Conservation (phyloP, 2,113 vertebrate genomes). For the Cavia porcellus region DNA sequence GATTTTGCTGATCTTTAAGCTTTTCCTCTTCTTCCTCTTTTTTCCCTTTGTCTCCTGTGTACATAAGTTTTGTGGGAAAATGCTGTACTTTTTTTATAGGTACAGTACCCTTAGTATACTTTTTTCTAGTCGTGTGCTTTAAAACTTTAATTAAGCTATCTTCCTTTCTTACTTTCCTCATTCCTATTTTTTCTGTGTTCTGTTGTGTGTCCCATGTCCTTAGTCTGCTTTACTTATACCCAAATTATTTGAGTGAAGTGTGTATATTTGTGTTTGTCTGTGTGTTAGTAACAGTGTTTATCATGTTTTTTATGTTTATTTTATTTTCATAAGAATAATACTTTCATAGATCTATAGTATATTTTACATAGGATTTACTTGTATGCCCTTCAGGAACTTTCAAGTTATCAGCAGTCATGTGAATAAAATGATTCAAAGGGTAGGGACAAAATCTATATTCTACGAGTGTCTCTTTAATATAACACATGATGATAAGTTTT, state of each 20-base stretch:
- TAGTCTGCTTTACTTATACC: not conserved
- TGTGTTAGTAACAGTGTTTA: not conserved
- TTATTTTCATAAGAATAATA: not conserved
- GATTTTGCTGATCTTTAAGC: not conserved
- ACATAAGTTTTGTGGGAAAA: not conserved
- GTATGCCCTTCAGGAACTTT: not conserved
- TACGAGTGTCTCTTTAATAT: not conserved
- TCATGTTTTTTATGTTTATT: not conserved
- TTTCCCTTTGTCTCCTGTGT: not conserved
- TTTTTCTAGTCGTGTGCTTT: not conserved
- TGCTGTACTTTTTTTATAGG: not conserved
- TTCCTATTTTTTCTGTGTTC: no score
- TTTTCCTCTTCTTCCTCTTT: not conserved
- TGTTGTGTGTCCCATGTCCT: not conserved
- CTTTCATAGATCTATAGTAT: not conserved
- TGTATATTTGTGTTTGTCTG: not conserved
- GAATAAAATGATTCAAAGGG: conserved; percentile 9
- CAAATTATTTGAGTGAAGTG: not conserved
- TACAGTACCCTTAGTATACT: not conserved
- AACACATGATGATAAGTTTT: not conserved
- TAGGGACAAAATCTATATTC: not conserved
- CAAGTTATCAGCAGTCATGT: not conserved
- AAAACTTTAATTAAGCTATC: not conserved
- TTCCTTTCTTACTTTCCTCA: no score
- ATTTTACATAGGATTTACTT: not conserved